These are phyloP conservation scores for Micronisus gabar DNA, from an alignment of 2,113 vertebrate species.

Conservation along the genomic window DNA sequence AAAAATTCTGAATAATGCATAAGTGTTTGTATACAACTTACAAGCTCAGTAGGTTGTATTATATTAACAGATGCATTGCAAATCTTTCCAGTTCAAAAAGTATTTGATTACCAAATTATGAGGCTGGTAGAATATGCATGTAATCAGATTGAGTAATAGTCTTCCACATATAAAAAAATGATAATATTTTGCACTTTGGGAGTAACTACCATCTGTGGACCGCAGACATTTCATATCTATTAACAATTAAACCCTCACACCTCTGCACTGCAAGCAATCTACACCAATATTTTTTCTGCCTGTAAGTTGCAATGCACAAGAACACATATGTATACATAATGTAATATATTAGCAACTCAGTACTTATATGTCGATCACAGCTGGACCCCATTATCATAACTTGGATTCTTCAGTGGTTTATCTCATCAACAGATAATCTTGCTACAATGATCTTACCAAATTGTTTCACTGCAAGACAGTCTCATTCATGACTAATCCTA, in stretches of 20 bases:
- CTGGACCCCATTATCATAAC: not conserved
- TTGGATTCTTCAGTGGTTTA: not conserved
- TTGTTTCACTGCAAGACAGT: not conserved
- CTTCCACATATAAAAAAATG: not conserved
- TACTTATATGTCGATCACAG: not conserved
- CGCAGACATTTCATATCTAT: not conserved
- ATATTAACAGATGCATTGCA: constrained; percentile 5
- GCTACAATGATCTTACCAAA: not conserved
- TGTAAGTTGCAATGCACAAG: not conserved
- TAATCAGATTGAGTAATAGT: not conserved
- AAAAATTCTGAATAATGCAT: constrained; percentile 51
- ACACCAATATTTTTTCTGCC: not conserved
- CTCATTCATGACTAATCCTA: not conserved
- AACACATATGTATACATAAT: not conserved
- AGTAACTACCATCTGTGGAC: not conserved
- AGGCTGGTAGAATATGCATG: constrained; percentile 7
- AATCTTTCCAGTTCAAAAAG: constrained; percentile 23
- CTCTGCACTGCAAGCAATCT: not conserved
- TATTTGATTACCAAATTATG: constrained; percentile 31
- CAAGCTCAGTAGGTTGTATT: not conserved
- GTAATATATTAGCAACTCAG: not conserved
- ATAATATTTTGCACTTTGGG: not conserved
- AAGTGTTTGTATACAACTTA: constrained; percentile 13
- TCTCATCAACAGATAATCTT: not conserved
- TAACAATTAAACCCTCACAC: not conserved